Base-by-base conservation (phyloP, 2,797 vertebrate genomes). In the Allobates femoralis region DNA sequence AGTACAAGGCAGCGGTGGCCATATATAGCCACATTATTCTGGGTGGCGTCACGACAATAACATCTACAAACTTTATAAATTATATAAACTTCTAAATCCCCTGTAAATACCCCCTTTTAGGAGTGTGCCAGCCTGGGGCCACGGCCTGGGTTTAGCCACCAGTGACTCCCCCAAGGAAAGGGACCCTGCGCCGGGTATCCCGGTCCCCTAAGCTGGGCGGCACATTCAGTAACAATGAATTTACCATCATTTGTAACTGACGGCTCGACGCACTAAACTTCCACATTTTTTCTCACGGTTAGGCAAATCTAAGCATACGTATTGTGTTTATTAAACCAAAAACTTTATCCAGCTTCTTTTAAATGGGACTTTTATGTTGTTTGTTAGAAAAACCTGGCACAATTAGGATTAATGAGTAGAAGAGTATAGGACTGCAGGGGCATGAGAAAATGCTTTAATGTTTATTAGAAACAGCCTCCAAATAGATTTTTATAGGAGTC, bases 321-420 rank as follows among this genome's bases (percentile, higher is more conserved):
- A 73, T 83, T 83, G 14, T 41, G 53, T 41, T 83, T 73, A 73
- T 81, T 81, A 55, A 82, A 26, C 10, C 46, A 58, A 83, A 69
- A 50, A 30, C 30, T 82, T 55, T 32, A 37, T 53, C n/a, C 53
- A 58, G 51, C 19, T 79, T 58, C 41, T 67, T 62, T 83, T 78
- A 87, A 83, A 67, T 73, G 37, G 80, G 37, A 53, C 75, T 73
- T 87, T 83, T 83, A 83, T 87, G 55, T 56, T 73, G 81, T 84
- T 83, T 56, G 55, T 71, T 83, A 84, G 55, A 16, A 83, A 77
- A 83, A 83, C 73, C 62, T 74, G 86, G 75, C 67, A 83, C 86
- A 87, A 87, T 87, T 87, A 87, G 81, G 62, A 87, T 87, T 87
- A 87, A 87, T 87, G 86, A 87, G 75, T 60, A 79, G 50, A 75